Percentiles rank a stretch among this genome's conserved stretches.
Evolutionary conservation across 2,888 invertebrate species (phyloP).

Genomic region (Candidula unifasciata): DNA sequence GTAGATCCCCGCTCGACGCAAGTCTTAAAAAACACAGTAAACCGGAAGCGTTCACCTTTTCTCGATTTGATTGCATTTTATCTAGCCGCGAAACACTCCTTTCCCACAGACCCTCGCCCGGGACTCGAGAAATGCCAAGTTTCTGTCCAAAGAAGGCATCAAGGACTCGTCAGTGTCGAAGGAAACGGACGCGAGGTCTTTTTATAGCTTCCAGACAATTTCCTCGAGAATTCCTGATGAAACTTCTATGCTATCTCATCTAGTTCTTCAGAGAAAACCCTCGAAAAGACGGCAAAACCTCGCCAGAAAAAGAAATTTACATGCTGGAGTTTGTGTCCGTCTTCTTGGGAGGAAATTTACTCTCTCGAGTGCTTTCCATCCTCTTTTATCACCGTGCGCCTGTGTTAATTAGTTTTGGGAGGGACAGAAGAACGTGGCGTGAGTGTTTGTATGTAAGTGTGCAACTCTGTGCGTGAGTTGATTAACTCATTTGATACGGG

Average conservation of each 20-base stretch:
- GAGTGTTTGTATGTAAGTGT: not conserved
- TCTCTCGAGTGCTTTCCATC: slow-evolving; percentile 28
- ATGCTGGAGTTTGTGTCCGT: slow-evolving; percentile 45
- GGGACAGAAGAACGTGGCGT: slow-evolving; percentile 13
- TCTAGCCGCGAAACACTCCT: not conserved
- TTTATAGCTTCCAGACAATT: slow-evolving; percentile 48
- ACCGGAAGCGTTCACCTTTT: slow-evolving; percentile 35
- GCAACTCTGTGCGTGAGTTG: not conserved
- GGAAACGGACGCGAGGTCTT: slow-evolving; percentile 33
- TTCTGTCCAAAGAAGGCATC: slow-evolving; percentile 40
- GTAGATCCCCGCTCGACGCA: not conserved
- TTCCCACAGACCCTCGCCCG: not conserved
- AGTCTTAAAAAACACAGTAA: slow-evolving; percentile 10
- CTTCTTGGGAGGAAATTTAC: slow-evolving; percentile 47
- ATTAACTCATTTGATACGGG: too few relatives aligned
- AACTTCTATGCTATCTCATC: slow-evolving; percentile 51
- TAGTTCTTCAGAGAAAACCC: slow-evolving; percentile 18
- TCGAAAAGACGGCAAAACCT: slow-evolving; percentile 32
- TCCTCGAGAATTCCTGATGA: slow-evolving; percentile 43
- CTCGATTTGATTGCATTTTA: slow-evolving; percentile 44
- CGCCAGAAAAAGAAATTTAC: slow-evolving; percentile 48
- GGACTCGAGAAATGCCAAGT: slow-evolving; percentile 40
- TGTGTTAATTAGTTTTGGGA: slow-evolving; percentile 49
- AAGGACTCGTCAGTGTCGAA: slow-evolving; percentile 39
- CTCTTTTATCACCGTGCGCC: slow-evolving; percentile 44